Percentiles rank a stretch among this genome's conserved stretches.
Conservation (phyloP, 2,113 vertebrate genomes). For the Sturnus vulgaris region DNA sequence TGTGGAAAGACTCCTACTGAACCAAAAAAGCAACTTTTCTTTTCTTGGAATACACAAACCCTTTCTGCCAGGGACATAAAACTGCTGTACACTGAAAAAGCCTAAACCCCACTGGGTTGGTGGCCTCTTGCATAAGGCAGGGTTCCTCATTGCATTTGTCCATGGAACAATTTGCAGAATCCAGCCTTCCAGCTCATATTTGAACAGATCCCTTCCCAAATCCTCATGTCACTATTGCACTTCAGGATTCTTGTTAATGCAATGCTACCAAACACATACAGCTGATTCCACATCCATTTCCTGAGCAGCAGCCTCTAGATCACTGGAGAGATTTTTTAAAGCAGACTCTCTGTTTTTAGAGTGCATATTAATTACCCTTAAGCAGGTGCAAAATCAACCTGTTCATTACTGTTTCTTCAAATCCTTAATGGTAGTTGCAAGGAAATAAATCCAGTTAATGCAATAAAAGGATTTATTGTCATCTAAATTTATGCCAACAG, state of each 20-base stretch:
- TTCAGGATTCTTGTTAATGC: neutral
- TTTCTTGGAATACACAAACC: neutral
- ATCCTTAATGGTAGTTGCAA: conserved; percentile 61
- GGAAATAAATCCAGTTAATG: conserved; percentile 75
- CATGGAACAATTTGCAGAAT: neutral
- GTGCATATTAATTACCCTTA: conserved; percentile 69
- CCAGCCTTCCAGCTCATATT: neutral
- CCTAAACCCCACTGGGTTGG: neutral
- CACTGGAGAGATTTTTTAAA: neutral
- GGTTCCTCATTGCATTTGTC: neutral
- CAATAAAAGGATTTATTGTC: conserved; percentile 75
- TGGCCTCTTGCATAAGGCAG: neutral
- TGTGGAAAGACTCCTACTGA: too few species aligned
- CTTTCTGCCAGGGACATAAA: neutral
- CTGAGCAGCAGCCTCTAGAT: neutral
- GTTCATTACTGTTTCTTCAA: conserved; percentile 73
- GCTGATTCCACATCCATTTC: neutral
- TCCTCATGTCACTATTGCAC: rapidly evolving
- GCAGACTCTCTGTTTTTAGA: conserved; percentile 47
- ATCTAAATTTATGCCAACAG: conserved; percentile 72
- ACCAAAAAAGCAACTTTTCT: neutral
- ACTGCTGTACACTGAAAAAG: neutral
- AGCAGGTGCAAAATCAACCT: conserved; percentile 72
- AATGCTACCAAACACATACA: neutral
- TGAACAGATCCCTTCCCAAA: neutral